A percentile compares a stretch with the other conserved stretches of the same genome.
Evolutionary conservation across 2,113 vertebrate species (phyloP).

Genomic region (Hypocryptadius cinnamomeus): DNA sequence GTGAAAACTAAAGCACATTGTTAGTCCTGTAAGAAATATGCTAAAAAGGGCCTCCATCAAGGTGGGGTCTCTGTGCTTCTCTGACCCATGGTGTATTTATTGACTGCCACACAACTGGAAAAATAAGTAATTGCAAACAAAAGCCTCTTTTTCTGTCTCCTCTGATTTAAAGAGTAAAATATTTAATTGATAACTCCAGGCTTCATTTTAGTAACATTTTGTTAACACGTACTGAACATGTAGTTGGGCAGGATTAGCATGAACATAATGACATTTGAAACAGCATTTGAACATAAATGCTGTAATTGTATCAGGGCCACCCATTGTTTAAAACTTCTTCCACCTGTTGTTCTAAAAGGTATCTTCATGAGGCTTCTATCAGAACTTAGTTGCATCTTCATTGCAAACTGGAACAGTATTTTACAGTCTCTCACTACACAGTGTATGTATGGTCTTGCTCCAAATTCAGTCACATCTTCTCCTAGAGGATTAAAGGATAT

Average conservation of each 20-base stretch:
- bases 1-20: not conserved
- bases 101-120: not conserved
- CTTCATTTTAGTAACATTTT: not conserved
- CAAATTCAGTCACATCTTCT: not conserved
- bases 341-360: not conserved
- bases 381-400: not conserved
- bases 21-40: not conserved
- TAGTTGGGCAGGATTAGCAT: not conserved
- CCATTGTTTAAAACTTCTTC: not conserved
- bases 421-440: not conserved
- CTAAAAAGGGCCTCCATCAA: not conserved
- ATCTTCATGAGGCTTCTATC: not conserved
- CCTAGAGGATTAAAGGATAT: not conserved
- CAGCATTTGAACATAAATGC: not conserved
- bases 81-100: not conserved
- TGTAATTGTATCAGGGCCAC: not conserved
- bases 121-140: not conserved
- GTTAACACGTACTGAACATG: not conserved
- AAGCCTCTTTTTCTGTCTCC: not conserved
- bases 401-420: not conserved
- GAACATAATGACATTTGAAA: not conserved
- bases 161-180: not conserved
- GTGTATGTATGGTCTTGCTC: not conserved
- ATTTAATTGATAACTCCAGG: not conserved
- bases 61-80: not conserved